phyloP scores from a whole-genome alignment of 2,797 vertebrate species.

The Cygnus olor region DNA sequence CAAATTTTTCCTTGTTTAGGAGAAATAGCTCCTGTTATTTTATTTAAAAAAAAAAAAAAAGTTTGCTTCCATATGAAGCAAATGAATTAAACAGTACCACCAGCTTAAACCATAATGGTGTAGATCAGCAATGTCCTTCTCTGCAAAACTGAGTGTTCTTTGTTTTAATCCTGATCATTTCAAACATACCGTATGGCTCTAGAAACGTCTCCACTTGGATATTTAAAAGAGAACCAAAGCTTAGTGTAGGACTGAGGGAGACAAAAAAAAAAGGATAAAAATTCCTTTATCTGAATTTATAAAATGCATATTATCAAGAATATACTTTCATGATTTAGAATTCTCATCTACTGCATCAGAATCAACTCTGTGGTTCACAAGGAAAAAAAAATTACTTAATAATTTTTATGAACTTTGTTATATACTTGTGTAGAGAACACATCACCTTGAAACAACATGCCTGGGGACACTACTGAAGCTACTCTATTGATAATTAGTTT shows the following conservation, averaged over 20 bases:
- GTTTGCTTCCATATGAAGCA: no score
- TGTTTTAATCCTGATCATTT: not conserved
- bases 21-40: not conserved
- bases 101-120: not conserved
- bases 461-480: not conserved
- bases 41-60: no score
- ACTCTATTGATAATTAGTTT: not conserved
- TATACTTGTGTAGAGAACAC: not conserved
- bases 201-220: not conserved
- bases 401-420: not conserved
- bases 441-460: not conserved
- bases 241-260: not conserved
- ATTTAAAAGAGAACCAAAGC: not conserved
- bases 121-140: not conserved
- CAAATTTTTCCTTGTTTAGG: not conserved
- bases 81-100: not conserved
- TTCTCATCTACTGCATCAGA: not conserved
- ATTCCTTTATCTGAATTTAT: not conserved
- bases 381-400: not conserved
- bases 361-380: fast-evolving
- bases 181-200: not conserved
- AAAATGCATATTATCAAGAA: not conserved
- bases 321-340: not conserved
- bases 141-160: not conserved
- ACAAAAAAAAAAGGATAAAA: not conserved